Conservation (phyloP, 2,797 vertebrate species). For the Syngnathus rostellatus region DNA sequence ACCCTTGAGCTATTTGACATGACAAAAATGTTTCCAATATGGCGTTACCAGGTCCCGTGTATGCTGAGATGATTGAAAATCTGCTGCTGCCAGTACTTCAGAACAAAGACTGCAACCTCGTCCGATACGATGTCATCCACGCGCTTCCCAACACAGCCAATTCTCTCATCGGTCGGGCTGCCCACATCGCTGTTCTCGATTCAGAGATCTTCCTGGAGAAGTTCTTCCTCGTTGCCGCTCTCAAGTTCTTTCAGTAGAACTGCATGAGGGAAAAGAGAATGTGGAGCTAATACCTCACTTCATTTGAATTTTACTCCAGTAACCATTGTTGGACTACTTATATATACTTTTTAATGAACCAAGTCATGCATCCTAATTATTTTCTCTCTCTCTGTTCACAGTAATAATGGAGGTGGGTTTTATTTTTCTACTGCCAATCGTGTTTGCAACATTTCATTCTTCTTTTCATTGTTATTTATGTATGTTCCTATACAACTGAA, state of each 20-base stretch:
- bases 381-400: constrained; percentile 9
- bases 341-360: constrained; percentile 76
- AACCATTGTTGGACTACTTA: constrained; percentile 68
- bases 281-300: constrained; percentile 89
- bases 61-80: constrained; percentile 99
- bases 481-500: constrained; percentile 31
- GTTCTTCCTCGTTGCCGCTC: constrained; percentile 95
- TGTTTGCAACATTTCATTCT: constrained; percentile 26
- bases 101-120: constrained; percentile 92
- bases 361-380: constrained; percentile 53
- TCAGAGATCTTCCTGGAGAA: constrained; percentile 99
- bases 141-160: constrained; percentile 97
- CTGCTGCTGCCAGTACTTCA: constrained; percentile 91
- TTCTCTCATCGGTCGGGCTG: constrained; percentile 94
- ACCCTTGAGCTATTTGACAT: background rate
- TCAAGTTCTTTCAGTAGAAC: constrained; percentile 93
- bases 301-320: constrained; percentile 71
- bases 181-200: constrained; percentile 97
- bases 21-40: constrained; percentile 2
- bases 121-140: constrained; percentile 96
- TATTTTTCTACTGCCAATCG: constrained; percentile 64
- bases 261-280: constrained; percentile 35
- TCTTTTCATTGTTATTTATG: constrained; percentile 68
- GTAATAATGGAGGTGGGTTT: constrained; percentile 38
- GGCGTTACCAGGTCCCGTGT: constrained; percentile 80